Evolutionary conservation across 2,888 invertebrate genomes (phyloP), one percentile per base, ranked within the genome.

Genomic region (Lasioglossum calceatum): DNA sequence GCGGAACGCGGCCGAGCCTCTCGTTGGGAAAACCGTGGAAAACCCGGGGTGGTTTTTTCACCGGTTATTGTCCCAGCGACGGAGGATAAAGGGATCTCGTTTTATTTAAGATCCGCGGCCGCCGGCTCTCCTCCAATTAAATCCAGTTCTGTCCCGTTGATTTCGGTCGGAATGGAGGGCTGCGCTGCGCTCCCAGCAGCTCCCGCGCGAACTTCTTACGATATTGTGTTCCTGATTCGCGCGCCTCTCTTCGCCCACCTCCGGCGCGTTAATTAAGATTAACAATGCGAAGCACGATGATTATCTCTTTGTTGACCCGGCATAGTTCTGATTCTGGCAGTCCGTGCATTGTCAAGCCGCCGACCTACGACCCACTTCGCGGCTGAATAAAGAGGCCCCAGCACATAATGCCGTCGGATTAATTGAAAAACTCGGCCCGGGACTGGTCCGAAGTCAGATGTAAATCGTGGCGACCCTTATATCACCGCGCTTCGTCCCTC

Each of bases 271-370:
- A 90, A 90, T 88, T 90, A 90, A 88, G 87, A 88, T 90, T 90
- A 90, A 88, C 90, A 90, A 90, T 90, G 81, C 82, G 84, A 87
- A 85, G 85, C 81, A 79, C 82, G 88, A 85, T 81, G 81, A 90
- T 90, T 87, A 90, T 90, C 85, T 88, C 88, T 88, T 90, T 84
- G 88, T 88, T 79, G 81, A 79, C 64, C 81, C 87, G 82, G 88
- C 88, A 85, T 90, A 85, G 88, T 90, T 86, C 84, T 77, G 82
- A 88, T 90, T 83, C 88, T 84, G 80, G 84, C 84, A 67, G 84
- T 76, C 77, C 27, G 64, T 39, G 83, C 81, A 90, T 90, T 90
- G 89, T 88, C 61, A 82, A 1, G 64, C 79, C 77, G n/a, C 70
- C 79, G 81, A 79, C 80, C 88, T 79, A 85, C 88, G 85, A 90